Evolutionary conservation across 1,140 invertebrate genomes (phyloP).

Genomic region (Nylanderia fulva): DNA sequence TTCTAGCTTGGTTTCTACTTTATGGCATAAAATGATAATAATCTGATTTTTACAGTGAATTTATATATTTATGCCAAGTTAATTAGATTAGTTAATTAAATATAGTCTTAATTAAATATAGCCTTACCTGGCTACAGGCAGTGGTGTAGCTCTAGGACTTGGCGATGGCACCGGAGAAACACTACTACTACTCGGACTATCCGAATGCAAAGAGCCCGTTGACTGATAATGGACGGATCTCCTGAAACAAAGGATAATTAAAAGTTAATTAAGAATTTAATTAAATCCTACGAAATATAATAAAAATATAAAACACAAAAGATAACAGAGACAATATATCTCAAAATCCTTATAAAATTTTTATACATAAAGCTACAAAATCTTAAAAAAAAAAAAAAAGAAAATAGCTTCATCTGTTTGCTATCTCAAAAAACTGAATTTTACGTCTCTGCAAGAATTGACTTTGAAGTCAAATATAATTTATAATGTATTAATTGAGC

Average conservation of each 20-base stretch:
- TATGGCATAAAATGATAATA: not conserved
- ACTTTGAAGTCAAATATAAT: not conserved
- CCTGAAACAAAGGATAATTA: conserved; percentile 82
- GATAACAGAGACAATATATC: not conserved
- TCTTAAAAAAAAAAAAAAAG: not conserved
- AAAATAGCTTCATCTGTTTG: not conserved
- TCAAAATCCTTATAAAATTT: not conserved
- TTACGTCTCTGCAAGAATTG: not conserved
- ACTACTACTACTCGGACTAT: conserved; percentile 93
- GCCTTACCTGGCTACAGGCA: conserved; percentile 85
- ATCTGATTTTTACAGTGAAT: conserved; percentile 27
- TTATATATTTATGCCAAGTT: conserved; percentile 8
- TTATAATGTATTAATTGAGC: not conserved
- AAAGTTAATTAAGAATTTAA: not conserved
- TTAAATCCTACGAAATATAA: not conserved
- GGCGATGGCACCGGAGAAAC: conserved; percentile 94
- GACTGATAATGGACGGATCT: conserved; percentile 93
- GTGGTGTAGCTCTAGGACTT: conserved; percentile 91
- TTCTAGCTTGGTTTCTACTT: not conserved
- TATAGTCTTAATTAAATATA: too few species aligned
- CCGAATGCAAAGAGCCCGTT: conserved; percentile 93
- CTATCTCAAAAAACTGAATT: not conserved
- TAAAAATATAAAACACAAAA: not conserved
- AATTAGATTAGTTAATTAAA: too few species aligned
- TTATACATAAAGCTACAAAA: not conserved